phyloP scores from a whole-genome alignment of 2,888 invertebrate species.

The Acronicta aceris region DNA sequence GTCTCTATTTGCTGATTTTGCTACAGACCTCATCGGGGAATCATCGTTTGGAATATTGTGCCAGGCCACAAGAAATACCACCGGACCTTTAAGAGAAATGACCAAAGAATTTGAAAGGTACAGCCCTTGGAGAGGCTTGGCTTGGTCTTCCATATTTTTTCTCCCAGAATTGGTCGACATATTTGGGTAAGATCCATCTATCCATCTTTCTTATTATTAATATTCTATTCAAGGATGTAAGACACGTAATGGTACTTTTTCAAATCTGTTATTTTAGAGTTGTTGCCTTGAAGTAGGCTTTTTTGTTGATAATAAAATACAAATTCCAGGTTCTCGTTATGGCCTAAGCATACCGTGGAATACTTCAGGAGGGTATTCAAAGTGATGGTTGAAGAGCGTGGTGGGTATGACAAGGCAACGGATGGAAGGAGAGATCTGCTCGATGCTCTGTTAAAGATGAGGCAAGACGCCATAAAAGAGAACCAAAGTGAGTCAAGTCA shows the following conservation, averaged over 20 bases:
- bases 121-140: slow-evolving; percentile 58
- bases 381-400: slow-evolving; percentile 63
- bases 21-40: slow-evolving; percentile 63
- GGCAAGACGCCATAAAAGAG: slow-evolving; percentile 63
- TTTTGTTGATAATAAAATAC: too few species aligned
- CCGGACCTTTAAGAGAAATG: slow-evolving; percentile 60
- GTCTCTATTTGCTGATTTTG: slow-evolving; percentile 24
- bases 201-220: too few species aligned
- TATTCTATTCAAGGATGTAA: too few species aligned
- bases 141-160: slow-evolving; percentile 70
- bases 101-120: slow-evolving; percentile 66
- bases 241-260: too few species aligned
- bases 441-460: slow-evolving; percentile 71
- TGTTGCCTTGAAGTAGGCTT: too few species aligned
- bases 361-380: slow-evolving; percentile 66
- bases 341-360: slow-evolving; percentile 64
- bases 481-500: slow-evolving; percentile 47
- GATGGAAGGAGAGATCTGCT: slow-evolving; percentile 66
- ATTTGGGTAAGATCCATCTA: slow-evolving; percentile 56
- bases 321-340: slow-evolving; percentile 66
- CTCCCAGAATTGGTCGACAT: slow-evolving; percentile 64
- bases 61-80: slow-evolving; percentile 61
- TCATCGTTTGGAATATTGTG: slow-evolving; percentile 65
- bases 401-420: slow-evolving; percentile 51
- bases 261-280: too few species aligned